Conservation (phyloP, 1,140 invertebrate species). For the Gerris buenoi region DNA sequence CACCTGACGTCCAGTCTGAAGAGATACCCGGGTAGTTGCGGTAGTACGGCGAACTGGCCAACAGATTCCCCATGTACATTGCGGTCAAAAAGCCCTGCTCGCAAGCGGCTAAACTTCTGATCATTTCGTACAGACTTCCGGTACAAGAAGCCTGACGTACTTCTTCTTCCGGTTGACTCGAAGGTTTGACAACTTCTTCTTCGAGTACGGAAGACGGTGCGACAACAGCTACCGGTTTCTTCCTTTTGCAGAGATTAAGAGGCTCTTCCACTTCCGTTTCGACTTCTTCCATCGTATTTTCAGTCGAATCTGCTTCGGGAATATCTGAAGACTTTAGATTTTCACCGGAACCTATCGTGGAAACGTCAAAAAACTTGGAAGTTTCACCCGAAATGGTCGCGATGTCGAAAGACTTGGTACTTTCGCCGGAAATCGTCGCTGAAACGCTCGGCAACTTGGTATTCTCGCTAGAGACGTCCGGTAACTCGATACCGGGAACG, state of each 20-base stretch:
- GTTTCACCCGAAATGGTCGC: no score
- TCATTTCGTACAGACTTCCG: constrained; percentile 16
- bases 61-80: constrained; percentile 42
- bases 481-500: no score
- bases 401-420: no score
- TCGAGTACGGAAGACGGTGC: constrained; percentile 28
- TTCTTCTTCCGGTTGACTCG: constrained; percentile 13
- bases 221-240: constrained; percentile 34
- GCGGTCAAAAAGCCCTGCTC: constrained; percentile 42
- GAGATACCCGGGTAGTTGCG: not conserved
- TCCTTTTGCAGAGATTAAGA: constrained; percentile 32
- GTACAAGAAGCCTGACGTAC: constrained; percentile 5
- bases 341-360: no score
- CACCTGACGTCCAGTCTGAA: not conserved
- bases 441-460: no score
- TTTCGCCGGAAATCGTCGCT: no score
- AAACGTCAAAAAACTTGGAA: no score
- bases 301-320: no score
- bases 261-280: constrained; percentile 20
- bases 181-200: constrained; percentile 13
- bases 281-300: constrained; percentile 3
- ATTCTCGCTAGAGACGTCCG: no score
- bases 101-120: constrained; percentile 26
- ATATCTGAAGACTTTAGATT: no score
- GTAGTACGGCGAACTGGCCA: constrained; percentile 16